Percentiles rank a stretch among this genome's conserved stretches.
phyloP scores from a whole-genome alignment of 1,140 invertebrate genomes.

The Sitodiplosis mosellana region DNA sequence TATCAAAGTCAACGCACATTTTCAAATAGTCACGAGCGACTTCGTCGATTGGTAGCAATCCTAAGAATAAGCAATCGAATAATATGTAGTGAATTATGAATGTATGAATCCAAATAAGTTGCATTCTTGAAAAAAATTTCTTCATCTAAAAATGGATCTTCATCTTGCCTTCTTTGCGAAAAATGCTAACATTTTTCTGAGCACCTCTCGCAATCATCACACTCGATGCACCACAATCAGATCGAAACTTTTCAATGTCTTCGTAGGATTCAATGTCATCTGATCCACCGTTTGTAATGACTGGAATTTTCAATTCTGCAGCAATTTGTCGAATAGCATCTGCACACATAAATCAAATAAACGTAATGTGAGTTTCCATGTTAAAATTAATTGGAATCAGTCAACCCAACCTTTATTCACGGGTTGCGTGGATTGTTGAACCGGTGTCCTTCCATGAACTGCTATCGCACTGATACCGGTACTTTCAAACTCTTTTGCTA shows the following conservation, averaged over 20 bases:
- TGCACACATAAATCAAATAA: too few species aligned
- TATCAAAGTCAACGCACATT: slow-evolving; percentile 72
- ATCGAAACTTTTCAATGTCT: slow-evolving; percentile 67
- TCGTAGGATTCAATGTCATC: slow-evolving; percentile 56
- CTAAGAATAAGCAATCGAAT: too few species aligned
- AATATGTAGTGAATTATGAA: too few species aligned
- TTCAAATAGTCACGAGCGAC: slow-evolving; percentile 66
- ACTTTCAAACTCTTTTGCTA: slow-evolving; percentile 58
- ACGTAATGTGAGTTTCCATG: too few species aligned
- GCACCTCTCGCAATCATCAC: slow-evolving; percentile 92
- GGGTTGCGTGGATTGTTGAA: background rate
- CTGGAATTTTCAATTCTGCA: slow-evolving; percentile 59
- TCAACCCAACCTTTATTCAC: background rate
- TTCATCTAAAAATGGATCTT: too few species aligned
- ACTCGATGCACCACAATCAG: slow-evolving; percentile 62
- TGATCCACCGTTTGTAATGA: slow-evolving; percentile 95
- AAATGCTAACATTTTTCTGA: slow-evolving; percentile 89
- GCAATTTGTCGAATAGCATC: slow-evolving; percentile 59
- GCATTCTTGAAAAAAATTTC: too few species aligned
- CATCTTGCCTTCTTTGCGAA: slow-evolving; percentile 42
- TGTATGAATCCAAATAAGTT: too few species aligned
- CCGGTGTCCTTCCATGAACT: slow-evolving; percentile 71
- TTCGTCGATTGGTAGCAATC: slow-evolving; percentile 51
- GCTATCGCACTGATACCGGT: slow-evolving; percentile 83
- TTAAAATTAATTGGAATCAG: background rate